Evolutionary conservation across 2,113 vertebrate species (phyloP), one percentile per base, ranked within the genome.

Genomic region (Numenius arquata): DNA sequence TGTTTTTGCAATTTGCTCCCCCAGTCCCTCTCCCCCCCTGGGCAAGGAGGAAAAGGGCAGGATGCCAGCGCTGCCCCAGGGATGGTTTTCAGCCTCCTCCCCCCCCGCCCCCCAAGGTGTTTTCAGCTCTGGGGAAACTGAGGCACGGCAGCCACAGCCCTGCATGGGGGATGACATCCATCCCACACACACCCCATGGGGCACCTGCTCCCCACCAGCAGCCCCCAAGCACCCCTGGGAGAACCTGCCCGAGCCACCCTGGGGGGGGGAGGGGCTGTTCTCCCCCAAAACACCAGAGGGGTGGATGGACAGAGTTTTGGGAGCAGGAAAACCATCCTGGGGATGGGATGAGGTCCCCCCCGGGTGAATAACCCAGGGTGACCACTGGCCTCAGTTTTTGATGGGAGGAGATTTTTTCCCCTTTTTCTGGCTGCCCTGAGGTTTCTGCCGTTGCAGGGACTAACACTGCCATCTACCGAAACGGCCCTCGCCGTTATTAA

Each of bases 401-500:
- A 3, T 8, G 34, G 12, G 4, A 27, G 3, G 26, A n/a, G 23
- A 7, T 6, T 13, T 56, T 56, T 15, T 6, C 2, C 13, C 6
- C 0, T 25, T 40, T 75, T 22, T 2, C 53, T 8, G 8, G 13
- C 22, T 2, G 5, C 15, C 2, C 19, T 0, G 50, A 5, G 32
- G 20, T 45, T 22, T 5, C 50, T 19, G 2, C 50, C 36, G 0
- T 38, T 2, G 3, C 47, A 7, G 72, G 62, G 80, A 12, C 81
- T 36, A 5, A 76, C 59, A 84, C n/a, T n/a, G 93, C 95, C 95
- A 96, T 32, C 95, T 96, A 45, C 88, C 47, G 93, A 93, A 58
- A 10, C 9, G 1, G 16, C 20, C 38, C 27, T 19, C 4, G 2
- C 38, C 1, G 0, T 0, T 9, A 3, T 2, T 1, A 12, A 81